Percentiles rank a stretch among this genome's conserved stretches.
phyloP scores from a whole-genome alignment of 2,113 vertebrate species.

The Phaethornis superciliosus region DNA sequence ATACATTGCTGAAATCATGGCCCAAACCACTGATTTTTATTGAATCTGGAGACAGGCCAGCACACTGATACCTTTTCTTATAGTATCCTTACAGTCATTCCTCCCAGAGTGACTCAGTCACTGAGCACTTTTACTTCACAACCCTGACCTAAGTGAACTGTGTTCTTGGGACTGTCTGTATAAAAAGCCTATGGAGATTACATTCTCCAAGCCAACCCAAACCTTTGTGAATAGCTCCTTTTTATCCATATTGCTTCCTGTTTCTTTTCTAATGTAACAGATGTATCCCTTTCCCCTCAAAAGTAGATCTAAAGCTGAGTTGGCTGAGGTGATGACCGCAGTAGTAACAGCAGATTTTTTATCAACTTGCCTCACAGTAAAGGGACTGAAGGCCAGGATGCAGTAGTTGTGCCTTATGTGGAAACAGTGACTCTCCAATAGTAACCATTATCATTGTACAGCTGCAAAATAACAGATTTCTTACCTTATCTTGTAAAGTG shows the following conservation, averaged over 20 bases:
- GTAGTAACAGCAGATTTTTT: not conserved
- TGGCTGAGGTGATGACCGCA: not conserved
- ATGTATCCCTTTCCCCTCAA: not conserved
- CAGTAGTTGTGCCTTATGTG: not conserved
- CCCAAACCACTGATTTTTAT: not conserved
- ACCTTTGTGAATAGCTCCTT: not conserved
- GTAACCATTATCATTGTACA: accelerated
- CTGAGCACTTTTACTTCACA: accelerated
- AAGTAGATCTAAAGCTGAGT: not conserved
- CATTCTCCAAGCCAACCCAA: not conserved
- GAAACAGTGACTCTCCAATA: not conserved
- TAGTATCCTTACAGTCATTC: not conserved
- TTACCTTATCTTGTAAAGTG: not conserved
- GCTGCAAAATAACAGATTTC: not conserved
- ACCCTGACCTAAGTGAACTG: not conserved
- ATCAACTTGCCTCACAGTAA: accelerated
- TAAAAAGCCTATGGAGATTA: not conserved
- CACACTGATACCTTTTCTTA: not conserved
- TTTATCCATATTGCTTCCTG: accelerated
- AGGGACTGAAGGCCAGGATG: not conserved
- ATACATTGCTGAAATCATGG: not conserved
- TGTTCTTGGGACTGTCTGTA: accelerated
- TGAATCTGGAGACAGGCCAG: not conserved
- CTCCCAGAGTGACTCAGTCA: not conserved
- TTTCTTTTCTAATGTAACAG: not conserved